These are phyloP conservation scores for Ganaspis sp. DNA, from an alignment of 1,140 invertebrate genomes.

Conservation along the genomic window DNA sequence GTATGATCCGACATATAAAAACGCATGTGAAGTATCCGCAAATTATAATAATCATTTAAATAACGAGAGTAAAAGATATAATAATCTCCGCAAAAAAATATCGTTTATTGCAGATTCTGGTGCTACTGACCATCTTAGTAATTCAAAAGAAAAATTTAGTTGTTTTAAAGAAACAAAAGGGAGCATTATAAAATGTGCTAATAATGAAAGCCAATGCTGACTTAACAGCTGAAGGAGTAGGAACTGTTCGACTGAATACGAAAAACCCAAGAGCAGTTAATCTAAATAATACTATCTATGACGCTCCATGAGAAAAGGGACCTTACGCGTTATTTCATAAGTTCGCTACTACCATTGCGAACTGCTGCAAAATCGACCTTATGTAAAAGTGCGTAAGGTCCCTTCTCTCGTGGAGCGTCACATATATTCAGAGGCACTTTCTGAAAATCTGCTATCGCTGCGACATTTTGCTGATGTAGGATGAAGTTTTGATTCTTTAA, in stretches of 20 bases:
- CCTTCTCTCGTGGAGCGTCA: too few relatives aligned
- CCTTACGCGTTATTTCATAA: too few relatives aligned
- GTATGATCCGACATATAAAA: too few relatives aligned
- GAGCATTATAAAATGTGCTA: constrained; percentile 45
- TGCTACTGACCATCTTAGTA: not conserved
- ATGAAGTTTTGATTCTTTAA: too few relatives aligned
- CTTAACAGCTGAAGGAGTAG: constrained; percentile 24
- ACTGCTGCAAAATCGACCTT: too few relatives aligned
- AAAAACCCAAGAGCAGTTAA: not conserved
- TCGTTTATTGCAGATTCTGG: too few relatives aligned
- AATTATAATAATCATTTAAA: not conserved
- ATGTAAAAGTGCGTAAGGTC: too few relatives aligned
- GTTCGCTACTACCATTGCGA: too few relatives aligned
- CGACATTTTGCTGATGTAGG: constrained; percentile 25
- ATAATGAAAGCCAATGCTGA: constrained; percentile 30
- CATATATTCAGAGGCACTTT: too few relatives aligned
- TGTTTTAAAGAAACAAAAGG: not conserved
- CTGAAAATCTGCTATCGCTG: constrained; percentile 33
- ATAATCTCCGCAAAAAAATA: too few relatives aligned
- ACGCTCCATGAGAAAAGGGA: too few relatives aligned
- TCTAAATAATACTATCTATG: constrained; percentile 27
- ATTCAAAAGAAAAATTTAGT: not conserved
- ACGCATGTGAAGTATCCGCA: not conserved
- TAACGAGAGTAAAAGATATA: too few relatives aligned
- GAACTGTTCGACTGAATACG: not conserved